Evolutionary conservation across 92 coral and sea anemone species (phyloP).

Genomic region (Phenganax subtilis): DNA sequence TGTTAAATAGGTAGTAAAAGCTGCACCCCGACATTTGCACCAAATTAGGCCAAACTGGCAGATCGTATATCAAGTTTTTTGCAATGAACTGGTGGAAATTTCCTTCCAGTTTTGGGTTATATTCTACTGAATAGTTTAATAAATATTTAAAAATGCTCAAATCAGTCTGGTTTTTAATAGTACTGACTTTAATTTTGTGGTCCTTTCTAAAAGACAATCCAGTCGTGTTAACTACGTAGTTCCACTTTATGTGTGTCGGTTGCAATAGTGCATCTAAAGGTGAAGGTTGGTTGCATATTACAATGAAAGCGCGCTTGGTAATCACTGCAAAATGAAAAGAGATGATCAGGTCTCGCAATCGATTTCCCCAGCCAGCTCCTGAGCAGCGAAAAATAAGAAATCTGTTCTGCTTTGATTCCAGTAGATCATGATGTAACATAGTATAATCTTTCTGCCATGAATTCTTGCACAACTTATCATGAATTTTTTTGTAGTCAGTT

Average conservation of each 20-base stretch:
- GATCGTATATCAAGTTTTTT: background rate
- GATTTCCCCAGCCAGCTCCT: constrained; percentile 63
- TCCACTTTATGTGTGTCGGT: constrained; percentile 80
- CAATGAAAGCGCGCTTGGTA: constrained; percentile 73
- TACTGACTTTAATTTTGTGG: background rate
- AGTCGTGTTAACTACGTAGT: constrained; percentile 40
- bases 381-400: too few relatives aligned
- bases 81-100: background rate
- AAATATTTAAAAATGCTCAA: background rate
- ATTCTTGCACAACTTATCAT: too few relatives aligned
- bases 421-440: too few relatives aligned
- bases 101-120: background rate
- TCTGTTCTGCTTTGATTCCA: too few relatives aligned
- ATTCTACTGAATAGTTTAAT: constrained; percentile 10
- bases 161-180: background rate
- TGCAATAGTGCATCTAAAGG: constrained; percentile 67
- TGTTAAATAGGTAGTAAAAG: constrained; percentile 69
- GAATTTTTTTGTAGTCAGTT: too few relatives aligned
- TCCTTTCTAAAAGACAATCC: background rate
- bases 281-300: constrained; percentile 77
- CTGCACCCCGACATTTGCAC: constrained; percentile 72
- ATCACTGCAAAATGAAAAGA: constrained; percentile 74
- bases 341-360: constrained; percentile 66
- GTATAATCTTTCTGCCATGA: too few relatives aligned
- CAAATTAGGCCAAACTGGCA: constrained; percentile 23